Evolutionary conservation across 2,113 vertebrate genomes (phyloP).

Genomic region (Furnarius figulus): DNA sequence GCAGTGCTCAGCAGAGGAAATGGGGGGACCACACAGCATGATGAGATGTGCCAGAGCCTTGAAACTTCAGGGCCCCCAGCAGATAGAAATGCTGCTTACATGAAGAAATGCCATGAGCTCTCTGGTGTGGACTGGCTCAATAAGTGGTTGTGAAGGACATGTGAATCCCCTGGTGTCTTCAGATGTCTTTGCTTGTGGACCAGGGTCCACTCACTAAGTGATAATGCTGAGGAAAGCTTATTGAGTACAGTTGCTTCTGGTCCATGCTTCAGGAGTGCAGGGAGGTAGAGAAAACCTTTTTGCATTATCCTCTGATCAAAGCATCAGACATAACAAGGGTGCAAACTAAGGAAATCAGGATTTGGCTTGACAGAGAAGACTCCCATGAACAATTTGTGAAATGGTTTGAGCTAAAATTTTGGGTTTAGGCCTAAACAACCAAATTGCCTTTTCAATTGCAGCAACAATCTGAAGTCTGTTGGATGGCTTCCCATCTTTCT

Average conservation of each 20-base stretch:
- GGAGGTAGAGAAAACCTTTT: neutral
- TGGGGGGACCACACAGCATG: neutral
- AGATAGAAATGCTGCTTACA: neutral
- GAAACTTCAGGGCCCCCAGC: neutral
- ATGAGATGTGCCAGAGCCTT: neutral
- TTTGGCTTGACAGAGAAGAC: neutral
- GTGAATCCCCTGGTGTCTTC: neutral
- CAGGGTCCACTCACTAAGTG: neutral
- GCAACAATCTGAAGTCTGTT: neutral
- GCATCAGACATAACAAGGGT: neutral
- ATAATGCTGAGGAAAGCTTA: neutral
- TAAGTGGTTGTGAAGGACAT: neutral
- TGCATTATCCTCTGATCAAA: neutral
- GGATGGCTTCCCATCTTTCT: neutral
- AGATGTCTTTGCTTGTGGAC: neutral
- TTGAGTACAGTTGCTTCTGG: neutral
- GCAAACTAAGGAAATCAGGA: neutral
- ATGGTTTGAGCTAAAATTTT: neutral
- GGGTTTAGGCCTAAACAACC: neutral
- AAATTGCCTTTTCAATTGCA: neutral
- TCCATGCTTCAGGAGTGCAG: neutral
- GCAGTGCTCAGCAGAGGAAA: neutral
- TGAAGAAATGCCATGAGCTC: neutral
- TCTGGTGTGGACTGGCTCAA: neutral
- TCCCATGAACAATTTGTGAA: neutral